Evolutionary conservation across 2,113 vertebrate species (phyloP).

Genomic region (Paramormyrops kingsleyae): DNA sequence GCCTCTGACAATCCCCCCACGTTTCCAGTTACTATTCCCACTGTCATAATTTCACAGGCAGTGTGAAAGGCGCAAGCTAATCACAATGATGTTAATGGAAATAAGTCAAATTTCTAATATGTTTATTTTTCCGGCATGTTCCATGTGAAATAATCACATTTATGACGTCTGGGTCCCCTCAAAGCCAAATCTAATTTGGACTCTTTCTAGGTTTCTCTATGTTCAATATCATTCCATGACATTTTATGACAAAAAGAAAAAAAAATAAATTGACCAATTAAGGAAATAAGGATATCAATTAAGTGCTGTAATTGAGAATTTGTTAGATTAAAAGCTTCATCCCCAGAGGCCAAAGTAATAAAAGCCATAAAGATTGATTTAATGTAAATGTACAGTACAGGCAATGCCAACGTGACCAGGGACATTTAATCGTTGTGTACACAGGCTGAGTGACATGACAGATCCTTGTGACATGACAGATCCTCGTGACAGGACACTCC

Average conservation of each 20-base stretch:
- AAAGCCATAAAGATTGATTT: slow-evolving; percentile 45
- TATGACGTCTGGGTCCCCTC: not conserved
- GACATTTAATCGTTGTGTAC: not conserved
- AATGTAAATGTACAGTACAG: slow-evolving; percentile 24
- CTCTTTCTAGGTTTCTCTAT: not conserved
- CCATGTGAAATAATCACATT: not conserved
- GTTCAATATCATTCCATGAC: slow-evolving; percentile 29
- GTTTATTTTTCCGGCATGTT: not conserved
- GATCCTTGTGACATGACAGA: not conserved
- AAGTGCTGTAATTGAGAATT: slow-evolving; percentile 61
- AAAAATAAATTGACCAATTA: slow-evolving; percentile 52
- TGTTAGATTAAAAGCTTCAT: slow-evolving; percentile 57
- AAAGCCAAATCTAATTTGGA: slow-evolving; percentile 9
- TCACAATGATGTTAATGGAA: slow-evolving; percentile 6
- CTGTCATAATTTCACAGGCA: slow-evolving; percentile 38
- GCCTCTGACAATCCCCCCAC: not conserved
- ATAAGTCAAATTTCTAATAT: slow-evolving; percentile 14
- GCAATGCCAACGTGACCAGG: not conserved
- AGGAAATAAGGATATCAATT: slow-evolving; percentile 69
- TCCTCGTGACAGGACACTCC: not conserved
- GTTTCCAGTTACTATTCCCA: slow-evolving; percentile 32
- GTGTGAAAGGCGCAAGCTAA: slow-evolving; percentile 24
- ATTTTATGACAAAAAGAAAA: not conserved
- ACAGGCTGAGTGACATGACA: not conserved
- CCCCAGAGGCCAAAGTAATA: slow-evolving; percentile 57